Base-by-base conservation (phyloP, 2,797 vertebrate species). In the Leptoclinus maculatus region DNA sequence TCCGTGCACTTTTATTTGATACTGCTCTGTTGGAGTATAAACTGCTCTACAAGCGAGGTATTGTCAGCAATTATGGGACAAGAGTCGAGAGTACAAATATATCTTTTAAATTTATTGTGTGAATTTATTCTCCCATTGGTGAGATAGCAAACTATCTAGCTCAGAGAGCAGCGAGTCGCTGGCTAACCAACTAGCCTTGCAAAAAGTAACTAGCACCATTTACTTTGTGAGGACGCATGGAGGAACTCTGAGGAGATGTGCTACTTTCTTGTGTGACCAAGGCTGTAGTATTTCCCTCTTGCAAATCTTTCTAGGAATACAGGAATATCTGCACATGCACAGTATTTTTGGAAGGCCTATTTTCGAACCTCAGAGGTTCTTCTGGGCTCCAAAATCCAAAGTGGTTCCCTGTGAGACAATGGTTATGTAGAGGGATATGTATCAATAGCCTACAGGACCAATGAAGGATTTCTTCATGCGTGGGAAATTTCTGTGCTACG, bases 401-500 rank as follows among this genome's bases (percentile, higher is more conserved):
- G 14, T 45, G 14, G 17, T n/a, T 73, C 4, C 23, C 7, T 10
- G 2, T 47, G 23, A 53, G n/a, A 2, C 27, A 12, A 8, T 59
- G 64, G 3, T 32, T 62, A 3, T 62, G 21, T 56, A 7, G 23
- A 36, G 23, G 27, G 47, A 41, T 62, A 27, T 51, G 60, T 14
- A 54, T 10, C 27, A 70, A 43, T 11, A 49, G 19, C 27, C 27
- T 13, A 21, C 25, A 53, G n/a, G 2, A 47, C 25, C 23, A 63
- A 12, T 70, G 12, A 25, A 58, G n/a, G 8, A 67, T 54, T 25
- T 59, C 51, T 53, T 74, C 14, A 43, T 36, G 39, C 34, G 10
- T 27, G 34, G 12, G n/a, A 74, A 63, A 54, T 14, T 65, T 70
- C 56, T 78, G 4, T 76, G 19, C 60, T 49, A 17, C 43, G 47